These are phyloP conservation scores for Arizona elegans DNA, from an alignment of 2,113 vertebrate genomes.

Conservation along the genomic window DNA sequence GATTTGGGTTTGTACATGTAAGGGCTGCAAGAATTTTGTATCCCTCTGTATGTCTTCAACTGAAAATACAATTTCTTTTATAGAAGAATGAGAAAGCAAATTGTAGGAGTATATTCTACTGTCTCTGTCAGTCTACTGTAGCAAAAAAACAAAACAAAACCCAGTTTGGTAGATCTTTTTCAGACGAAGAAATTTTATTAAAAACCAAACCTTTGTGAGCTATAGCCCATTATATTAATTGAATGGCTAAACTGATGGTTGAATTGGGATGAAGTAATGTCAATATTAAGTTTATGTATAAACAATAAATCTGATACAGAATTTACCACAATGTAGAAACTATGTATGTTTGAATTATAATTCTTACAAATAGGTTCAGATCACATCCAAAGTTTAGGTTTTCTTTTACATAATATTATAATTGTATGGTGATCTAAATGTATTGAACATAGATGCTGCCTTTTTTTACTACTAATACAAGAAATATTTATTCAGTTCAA, in stretches of 20 bases:
- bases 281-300: not conserved
- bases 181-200: not conserved
- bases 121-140: not conserved
- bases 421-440: not conserved
- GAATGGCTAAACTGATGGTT: not conserved
- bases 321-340: not conserved
- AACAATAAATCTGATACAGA: not conserved
- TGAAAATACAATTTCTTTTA: not conserved
- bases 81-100: not conserved
- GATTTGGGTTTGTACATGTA: not conserved
- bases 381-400: not conserved
- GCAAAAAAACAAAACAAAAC: not conserved
- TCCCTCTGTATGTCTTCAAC: not conserved
- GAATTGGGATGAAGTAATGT: not conserved
- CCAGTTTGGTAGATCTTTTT: not conserved
- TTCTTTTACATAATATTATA: not conserved
- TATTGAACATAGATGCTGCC: not conserved
- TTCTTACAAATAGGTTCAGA: not conserved
- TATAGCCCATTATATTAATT: not conserved
- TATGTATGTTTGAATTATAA: not conserved
- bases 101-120: not conserved
- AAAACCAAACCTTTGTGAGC: not conserved
- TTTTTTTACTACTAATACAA: not conserved
- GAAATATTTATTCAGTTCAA: too few relatives aligned
- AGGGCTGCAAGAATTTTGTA: not conserved